Percentiles rank a stretch among this genome's conserved stretches.
Conservation (phyloP, 2,888 invertebrate genomes). For the Hipparchia semele region DNA sequence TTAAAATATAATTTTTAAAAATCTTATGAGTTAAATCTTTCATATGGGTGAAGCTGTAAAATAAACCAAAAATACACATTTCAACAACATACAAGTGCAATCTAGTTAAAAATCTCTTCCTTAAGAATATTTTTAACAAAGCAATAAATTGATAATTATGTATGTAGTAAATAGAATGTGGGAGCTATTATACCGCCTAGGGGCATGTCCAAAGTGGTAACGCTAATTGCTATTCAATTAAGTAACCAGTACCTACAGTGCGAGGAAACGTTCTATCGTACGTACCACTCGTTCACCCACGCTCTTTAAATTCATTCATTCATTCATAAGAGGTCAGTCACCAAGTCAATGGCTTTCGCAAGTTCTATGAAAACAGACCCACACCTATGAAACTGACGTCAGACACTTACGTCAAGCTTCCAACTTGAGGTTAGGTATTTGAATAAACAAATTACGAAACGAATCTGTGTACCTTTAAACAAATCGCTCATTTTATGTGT, state of each 20-base stretch:
- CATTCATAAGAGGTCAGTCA: slow-evolving; percentile 18
- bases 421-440: neutral
- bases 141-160: neutral
- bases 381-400: neutral
- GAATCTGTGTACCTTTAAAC: too few species aligned
- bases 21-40: too few species aligned
- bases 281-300: neutral
- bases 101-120: neutral
- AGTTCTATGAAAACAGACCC: slow-evolving; percentile 12
- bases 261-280: slow-evolving; percentile 2
- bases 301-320: slow-evolving; percentile 14
- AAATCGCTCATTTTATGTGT: too few species aligned
- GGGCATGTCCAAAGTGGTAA: neutral
- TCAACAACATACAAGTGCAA: neutral
- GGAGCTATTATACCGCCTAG: neutral
- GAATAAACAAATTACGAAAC: neutral
- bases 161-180: neutral
- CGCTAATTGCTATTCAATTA: slow-evolving; percentile 11
- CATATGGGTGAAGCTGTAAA: neutral
- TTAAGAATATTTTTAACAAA: neutral
- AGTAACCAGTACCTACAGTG: neutral
- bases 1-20: too few species aligned
- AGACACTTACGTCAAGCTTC: neutral
- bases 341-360: slow-evolving; percentile 19
- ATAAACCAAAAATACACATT: neutral